phyloP scores from a whole-genome alignment of 2,797 vertebrate species.

The Ptychobarbus kaznakovi region DNA sequence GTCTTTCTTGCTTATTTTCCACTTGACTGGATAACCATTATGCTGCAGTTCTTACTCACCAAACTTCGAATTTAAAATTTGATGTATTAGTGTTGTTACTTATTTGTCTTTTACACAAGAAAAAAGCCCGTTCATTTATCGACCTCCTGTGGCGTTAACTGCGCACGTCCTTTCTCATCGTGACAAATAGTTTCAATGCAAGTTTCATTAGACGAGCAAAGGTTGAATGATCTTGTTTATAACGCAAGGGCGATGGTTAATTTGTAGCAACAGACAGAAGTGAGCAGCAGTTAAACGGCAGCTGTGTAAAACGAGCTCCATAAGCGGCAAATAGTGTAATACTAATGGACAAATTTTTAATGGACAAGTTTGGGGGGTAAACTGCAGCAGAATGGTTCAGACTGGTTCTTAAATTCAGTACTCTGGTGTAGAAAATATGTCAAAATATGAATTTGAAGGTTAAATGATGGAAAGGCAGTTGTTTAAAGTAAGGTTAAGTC shows the following conservation, averaged over 20 bases:
- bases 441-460: constrained; percentile 78
- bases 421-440: constrained; percentile 75
- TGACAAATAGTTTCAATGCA: constrained; percentile 52
- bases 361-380: constrained; percentile 82
- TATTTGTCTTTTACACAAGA: constrained; percentile 74
- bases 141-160: constrained; percentile 75
- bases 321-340: constrained; percentile 87
- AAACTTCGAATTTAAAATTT: constrained; percentile 85
- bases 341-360: constrained; percentile 85
- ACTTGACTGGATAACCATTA: constrained; percentile 82
- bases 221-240: constrained; percentile 57
- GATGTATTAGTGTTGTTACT: constrained; percentile 85
- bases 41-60: constrained; percentile 86
- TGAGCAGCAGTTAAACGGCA: constrained; percentile 66
- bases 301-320: constrained; percentile 60
- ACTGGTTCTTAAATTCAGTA: constrained; percentile 66
- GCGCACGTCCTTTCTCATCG: constrained; percentile 56
- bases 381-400: constrained; percentile 94
- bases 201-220: constrained; percentile 36
- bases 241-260: constrained; percentile 49
- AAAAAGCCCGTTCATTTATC: constrained; percentile 77
- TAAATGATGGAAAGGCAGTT: constrained; percentile 74
- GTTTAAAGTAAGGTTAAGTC: constrained; percentile 73
- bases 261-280: neutral
- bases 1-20: constrained; percentile 80